These are phyloP conservation scores for Lytechinus pictus DNA, from an alignment of 35 echinoderm and acorn worm genomes.

Conservation along the genomic window DNA sequence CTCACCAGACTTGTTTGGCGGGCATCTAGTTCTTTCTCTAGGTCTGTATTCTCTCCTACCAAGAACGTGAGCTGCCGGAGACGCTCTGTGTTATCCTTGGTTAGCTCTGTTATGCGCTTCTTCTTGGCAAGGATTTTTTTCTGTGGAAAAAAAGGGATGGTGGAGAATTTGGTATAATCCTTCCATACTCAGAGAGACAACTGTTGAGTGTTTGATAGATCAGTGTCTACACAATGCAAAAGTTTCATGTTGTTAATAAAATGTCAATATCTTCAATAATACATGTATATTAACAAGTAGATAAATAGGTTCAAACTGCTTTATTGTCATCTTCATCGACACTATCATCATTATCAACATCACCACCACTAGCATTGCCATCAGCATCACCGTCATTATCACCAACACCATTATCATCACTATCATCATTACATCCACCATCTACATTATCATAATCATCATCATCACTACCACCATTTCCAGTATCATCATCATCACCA, in stretches of 20 bases:
- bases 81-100: conserved; percentile 80
- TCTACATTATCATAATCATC: too few species aligned
- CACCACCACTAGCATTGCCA: neutral
- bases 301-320: too few species aligned
- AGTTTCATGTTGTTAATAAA: too few species aligned
- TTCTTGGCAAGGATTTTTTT: conserved; percentile 87
- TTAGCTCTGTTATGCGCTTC: conserved; percentile 86
- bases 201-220: too few species aligned
- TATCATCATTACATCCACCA: neutral
- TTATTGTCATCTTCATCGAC: too few species aligned
- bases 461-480: too few species aligned
- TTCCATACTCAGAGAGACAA: too few species aligned
- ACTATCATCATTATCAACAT: neutral
- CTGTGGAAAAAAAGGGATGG: conserved; percentile 31
- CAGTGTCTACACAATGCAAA: too few species aligned
- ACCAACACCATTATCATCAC: neutral
- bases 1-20: conserved; percentile 94
- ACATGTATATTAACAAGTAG: too few species aligned
- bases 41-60: conserved; percentile 84
- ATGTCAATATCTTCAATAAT: too few species aligned
- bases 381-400: neutral
- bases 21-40: conserved; percentile 90
- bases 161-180: too few species aligned
- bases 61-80: conserved; percentile 83
- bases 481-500: too few species aligned